Evolutionary conservation across 37 sponge, comb jelly and placozoan species (phyloP).

Genomic region (Oopsacas minuta): DNA sequence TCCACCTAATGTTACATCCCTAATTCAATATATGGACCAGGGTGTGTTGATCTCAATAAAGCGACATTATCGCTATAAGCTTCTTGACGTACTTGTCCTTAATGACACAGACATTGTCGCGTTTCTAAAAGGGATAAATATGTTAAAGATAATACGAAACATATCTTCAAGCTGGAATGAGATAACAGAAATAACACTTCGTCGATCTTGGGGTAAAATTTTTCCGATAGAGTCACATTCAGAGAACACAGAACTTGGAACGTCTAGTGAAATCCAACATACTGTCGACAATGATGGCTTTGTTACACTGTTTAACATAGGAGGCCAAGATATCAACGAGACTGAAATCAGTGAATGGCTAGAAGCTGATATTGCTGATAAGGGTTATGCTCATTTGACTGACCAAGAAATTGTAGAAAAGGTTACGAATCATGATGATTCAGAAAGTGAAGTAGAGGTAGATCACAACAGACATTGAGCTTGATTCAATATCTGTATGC

Average conservation of each 20-base stretch:
- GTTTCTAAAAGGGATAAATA: conserved; percentile 33
- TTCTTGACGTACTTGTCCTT: conserved; percentile 35
- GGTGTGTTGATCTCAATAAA: conserved; percentile 22
- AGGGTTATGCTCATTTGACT: neutral
- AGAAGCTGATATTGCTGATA: conserved; percentile 1
- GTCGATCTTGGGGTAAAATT: neutral
- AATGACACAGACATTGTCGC: conserved; percentile 31
- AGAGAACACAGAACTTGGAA: too few species aligned
- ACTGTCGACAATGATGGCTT: too few species aligned
- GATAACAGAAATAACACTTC: neutral
- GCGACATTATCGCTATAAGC: conserved; percentile 22
- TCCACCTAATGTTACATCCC: conserved; percentile 26
- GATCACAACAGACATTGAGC: too few species aligned
- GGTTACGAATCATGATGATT: neutral
- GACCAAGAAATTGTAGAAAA: conserved; percentile 6
- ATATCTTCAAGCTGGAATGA: neutral
- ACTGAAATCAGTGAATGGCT: conserved; percentile 20
- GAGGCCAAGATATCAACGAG: conserved; percentile 6
- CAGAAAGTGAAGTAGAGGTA: neutral
- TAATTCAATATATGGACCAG: conserved; percentile 33
- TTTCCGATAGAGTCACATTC: neutral
- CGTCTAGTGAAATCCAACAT: too few species aligned
- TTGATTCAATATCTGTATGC: too few species aligned
- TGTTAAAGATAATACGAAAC: neutral
- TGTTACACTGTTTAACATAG: too few species aligned